Conservation (phyloP, 2,888 invertebrate species). For the Meganola albula region DNA sequence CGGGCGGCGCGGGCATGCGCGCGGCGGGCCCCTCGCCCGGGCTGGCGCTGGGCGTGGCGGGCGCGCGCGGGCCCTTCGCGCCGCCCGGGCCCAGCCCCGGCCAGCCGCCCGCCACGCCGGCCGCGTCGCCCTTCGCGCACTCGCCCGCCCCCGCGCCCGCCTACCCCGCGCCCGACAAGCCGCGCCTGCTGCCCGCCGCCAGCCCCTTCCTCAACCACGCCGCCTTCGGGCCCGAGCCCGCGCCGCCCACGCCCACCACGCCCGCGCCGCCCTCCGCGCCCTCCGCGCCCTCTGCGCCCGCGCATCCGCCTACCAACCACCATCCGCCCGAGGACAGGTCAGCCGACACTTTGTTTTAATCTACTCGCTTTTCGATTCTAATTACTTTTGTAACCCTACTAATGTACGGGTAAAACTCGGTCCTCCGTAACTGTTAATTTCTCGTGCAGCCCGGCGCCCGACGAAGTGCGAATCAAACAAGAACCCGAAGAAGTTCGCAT, state of each 20-base stretch:
- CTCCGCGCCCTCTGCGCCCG: slow-evolving; percentile 31
- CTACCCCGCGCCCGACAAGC: slow-evolving; percentile 78
- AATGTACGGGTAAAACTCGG: too few relatives aligned
- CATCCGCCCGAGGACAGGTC: slow-evolving; percentile 32
- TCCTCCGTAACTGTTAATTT: slow-evolving; percentile 1
- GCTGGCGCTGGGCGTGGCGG: slow-evolving; percentile 65
- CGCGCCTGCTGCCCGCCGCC: slow-evolving; percentile 57
- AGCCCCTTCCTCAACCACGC: slow-evolving; percentile 77
- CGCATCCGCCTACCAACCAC: slow-evolving; percentile 31
- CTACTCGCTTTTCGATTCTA: too few relatives aligned
- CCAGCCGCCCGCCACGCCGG: slow-evolving; percentile 78
- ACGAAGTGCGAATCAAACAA: slow-evolving; percentile 82
- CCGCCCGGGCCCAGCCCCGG: slow-evolving; percentile 87
- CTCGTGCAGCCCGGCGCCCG: slow-evolving; percentile 68
- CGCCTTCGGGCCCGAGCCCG: slow-evolving; percentile 32
- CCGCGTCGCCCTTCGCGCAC: slow-evolving; percentile 85
- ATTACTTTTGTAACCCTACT: too few relatives aligned
- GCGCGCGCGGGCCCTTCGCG: slow-evolving; percentile 80
- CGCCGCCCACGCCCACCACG: slow-evolving; percentile 37
- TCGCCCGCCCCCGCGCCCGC: slow-evolving; percentile 77
- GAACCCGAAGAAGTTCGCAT: slow-evolving; percentile 83
- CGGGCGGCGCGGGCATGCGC: slow-evolving; percentile 27
- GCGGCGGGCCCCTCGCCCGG: slow-evolving; percentile 81
- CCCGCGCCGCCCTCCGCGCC: slow-evolving; percentile 42
- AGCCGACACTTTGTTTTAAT: too few relatives aligned